These are phyloP conservation scores for Lasius fuliginosus DNA, from an alignment of 2,888 invertebrate species.

Conservation along the genomic window DNA sequence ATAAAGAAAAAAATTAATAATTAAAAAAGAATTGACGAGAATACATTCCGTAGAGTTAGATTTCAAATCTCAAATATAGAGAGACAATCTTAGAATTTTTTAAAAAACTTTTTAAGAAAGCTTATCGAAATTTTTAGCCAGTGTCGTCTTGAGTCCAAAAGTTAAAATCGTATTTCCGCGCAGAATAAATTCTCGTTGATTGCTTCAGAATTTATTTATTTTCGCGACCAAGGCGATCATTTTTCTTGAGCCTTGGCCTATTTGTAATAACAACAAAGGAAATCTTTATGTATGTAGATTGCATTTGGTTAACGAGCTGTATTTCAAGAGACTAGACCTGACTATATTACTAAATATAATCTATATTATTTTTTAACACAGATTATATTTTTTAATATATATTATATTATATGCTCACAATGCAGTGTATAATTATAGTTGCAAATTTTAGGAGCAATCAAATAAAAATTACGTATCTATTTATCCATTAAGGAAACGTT, in stretches of 20 bases:
- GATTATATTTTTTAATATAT: constrained; percentile 5
- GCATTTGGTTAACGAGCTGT: constrained; percentile 12
- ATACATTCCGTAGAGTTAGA: background rate
- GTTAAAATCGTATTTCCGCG: background rate
- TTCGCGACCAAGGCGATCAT: background rate
- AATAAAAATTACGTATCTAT: background rate
- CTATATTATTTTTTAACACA: constrained; percentile 11
- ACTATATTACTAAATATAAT: constrained; percentile 28
- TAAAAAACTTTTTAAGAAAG: background rate
- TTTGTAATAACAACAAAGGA: background rate
- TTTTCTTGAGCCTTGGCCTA: background rate
- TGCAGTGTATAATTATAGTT: background rate
- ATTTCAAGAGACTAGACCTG: constrained; percentile 54
- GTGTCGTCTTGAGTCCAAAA: background rate
- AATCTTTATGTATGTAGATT: background rate
- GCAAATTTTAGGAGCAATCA: constrained; percentile 21
- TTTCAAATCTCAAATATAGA: background rate
- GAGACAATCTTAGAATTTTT: background rate
- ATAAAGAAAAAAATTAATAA: background rate
- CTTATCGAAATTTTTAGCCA: background rate
- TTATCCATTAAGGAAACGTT: background rate
- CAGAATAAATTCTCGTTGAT: constrained; percentile 1
- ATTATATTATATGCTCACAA: background rate
- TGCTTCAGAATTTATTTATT: background rate
- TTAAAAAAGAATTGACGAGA: background rate